Conservation (phyloP, 2,888 invertebrate species). For the Chesias legatella region DNA sequence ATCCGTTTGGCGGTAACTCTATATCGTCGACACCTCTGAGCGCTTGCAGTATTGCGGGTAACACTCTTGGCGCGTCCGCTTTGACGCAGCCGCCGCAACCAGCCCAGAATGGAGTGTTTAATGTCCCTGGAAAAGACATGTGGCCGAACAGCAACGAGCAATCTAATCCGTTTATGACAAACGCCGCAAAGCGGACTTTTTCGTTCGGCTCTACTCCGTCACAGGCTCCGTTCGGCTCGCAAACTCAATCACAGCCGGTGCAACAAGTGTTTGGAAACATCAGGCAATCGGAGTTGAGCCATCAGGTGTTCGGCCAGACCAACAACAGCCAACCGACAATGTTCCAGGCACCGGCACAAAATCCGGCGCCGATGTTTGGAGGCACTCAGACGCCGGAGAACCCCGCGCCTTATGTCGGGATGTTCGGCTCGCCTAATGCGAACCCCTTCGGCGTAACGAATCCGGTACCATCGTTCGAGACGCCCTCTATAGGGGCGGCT, state of each 20-base stretch:
- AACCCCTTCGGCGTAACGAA: conserved; percentile 48
- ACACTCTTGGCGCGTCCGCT: conserved; percentile 2
- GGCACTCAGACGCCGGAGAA: conserved; percentile 27
- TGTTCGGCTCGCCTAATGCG: conserved; percentile 47
- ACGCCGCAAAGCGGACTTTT: conserved; percentile 38
- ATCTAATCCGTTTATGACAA: conserved; percentile 44
- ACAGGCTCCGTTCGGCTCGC: conserved; percentile 49
- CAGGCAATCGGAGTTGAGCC: conserved; percentile 37
- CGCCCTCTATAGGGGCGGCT: conserved; percentile 35
- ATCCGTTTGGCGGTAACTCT: conserved; percentile 6
- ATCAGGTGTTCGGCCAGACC: conserved; percentile 49
- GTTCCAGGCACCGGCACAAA: conserved; percentile 42
- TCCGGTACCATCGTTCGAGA: conserved; percentile 46
- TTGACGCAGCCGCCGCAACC: background rate
- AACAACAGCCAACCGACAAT: conserved; percentile 38
- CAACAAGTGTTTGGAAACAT: conserved; percentile 26
- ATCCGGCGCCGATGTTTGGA: conserved; percentile 44
- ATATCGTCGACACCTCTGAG: conserved; percentile 2
- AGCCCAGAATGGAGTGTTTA: conserved; percentile 4
- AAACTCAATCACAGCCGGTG: conserved; percentile 43
- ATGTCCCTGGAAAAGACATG: conserved; percentile 38
- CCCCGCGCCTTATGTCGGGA: conserved; percentile 28
- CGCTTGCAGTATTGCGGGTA: conserved; percentile 1
- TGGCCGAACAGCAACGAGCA: conserved; percentile 38
- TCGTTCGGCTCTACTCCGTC: conserved; percentile 41